These are phyloP conservation scores for Anthrax anthrax DNA, from an alignment of 2,888 invertebrate species.

Conservation along the genomic window DNA sequence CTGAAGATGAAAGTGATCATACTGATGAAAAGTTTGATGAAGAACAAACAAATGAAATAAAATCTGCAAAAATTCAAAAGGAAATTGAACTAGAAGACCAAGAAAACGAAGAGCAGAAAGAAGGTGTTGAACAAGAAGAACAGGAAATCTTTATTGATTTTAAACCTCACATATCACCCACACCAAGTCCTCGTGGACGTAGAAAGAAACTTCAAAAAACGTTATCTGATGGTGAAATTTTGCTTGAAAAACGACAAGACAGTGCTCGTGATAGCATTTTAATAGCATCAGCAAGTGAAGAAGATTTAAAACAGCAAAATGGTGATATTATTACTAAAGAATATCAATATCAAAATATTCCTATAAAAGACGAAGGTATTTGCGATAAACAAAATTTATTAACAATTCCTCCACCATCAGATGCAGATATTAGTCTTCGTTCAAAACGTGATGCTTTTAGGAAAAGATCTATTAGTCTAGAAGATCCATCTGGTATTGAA, in stretches of 20 bases:
- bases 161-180: conserved; percentile 58
- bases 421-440: conserved; percentile 18
- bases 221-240: conserved; percentile 65
- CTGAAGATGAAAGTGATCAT: not conserved
- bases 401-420: conserved; percentile 18
- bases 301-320: conserved; percentile 37
- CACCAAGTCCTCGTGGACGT: conserved; percentile 42
- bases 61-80: not conserved
- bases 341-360: conserved; percentile 12
- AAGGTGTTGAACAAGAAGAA: conserved; percentile 36
- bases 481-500: conserved; percentile 39
- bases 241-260: conserved; percentile 43
- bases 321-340: conserved; percentile 3
- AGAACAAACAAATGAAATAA: not conserved
- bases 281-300: conserved; percentile 46
- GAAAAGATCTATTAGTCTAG: conserved; percentile 58
- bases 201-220: conserved; percentile 53
- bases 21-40: not conserved
- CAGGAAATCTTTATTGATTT: conserved; percentile 78
- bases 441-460: conserved; percentile 54
- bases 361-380: conserved; percentile 16
- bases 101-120: conserved; percentile 30
- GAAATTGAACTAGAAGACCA: conserved; percentile 21
- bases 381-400: conserved; percentile 13
- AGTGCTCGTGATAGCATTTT: conserved; percentile 38